Evolutionary conservation across 2,888 invertebrate species (phyloP), one percentile per base, ranked within the genome.

Genomic region (Ernsta delagoae): DNA sequence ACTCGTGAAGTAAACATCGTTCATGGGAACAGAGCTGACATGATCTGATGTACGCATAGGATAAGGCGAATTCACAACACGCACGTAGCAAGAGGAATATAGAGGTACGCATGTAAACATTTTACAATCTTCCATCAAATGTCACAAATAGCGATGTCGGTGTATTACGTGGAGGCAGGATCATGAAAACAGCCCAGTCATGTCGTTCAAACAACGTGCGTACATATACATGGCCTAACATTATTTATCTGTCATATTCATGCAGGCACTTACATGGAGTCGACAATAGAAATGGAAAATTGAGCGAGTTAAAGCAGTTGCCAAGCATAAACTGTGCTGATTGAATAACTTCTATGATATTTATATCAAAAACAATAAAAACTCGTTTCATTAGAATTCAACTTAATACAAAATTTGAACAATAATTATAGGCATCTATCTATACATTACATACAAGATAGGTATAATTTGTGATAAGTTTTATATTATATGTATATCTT

Each of bases 81-180:
- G 75, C 78, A 80, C 76, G 82, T 82, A 73, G 74, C 79, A 78
- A 81, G 80, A 77, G 81, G 80, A 74, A 77, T 75, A 75, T 76
- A 77, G 78, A 77, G 79, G 74, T 78, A 75, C 76, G 78, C 82
- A 83, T 83, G 87, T 88, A 86, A 87, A 86, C 84, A 83, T 83
- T 31, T 31, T 83, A 82, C 84, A 89, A 91, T 90, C 90, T 89
- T 78, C 81, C 85, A 90, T 91, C 90, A 87, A 83, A 87, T 82
- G 86, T 86, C 86, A 84, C 82, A 85, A 85, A 87, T 82, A 84
- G 87, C 84, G 79, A 82, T 81, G 85, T 86, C 82, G 80, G 81
- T 78, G 80, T 86, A 78, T 77, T 79, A 36, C 78, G 77, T 78
- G 81, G 79, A 79, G 82, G 79, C 79, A 83, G 81, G 80, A 82